A percentile compares a stretch with the other conserved stretches of the same genome.
Evolutionary conservation across 1,140 invertebrate genomes (phyloP).

Genomic region (Calycopis cecrops): DNA sequence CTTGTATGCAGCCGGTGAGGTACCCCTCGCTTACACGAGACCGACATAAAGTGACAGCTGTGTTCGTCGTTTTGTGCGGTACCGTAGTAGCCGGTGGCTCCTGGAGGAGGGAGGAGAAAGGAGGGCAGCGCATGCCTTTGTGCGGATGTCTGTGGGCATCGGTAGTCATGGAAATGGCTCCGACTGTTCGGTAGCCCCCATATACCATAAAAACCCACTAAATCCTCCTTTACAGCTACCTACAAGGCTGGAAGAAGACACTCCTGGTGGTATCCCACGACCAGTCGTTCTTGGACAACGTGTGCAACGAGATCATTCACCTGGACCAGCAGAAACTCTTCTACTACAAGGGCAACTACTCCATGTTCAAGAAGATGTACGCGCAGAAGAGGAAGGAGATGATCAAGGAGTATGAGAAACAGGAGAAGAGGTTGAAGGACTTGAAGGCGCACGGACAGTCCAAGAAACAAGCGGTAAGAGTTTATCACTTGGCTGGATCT

Average conservation of each 20-base stretch:
- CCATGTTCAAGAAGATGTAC: slow-evolving; percentile 99
- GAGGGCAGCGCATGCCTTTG: too few species aligned
- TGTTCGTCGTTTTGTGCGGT: too few species aligned
- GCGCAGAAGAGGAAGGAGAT: slow-evolving; percentile 96
- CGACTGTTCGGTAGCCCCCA: too few species aligned
- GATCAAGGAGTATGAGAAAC: slow-evolving; percentile 98
- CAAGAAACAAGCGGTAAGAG: slow-evolving; percentile 90
- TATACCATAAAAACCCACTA: too few species aligned
- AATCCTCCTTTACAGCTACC: slow-evolving; percentile 78
- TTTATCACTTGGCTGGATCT: background rate
- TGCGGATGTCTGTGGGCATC: too few species aligned
- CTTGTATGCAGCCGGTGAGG: too few species aligned
- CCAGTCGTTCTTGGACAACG: slow-evolving; percentile 99
- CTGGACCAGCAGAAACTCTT: slow-evolving; percentile 95
- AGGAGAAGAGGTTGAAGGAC: slow-evolving; percentile 96
- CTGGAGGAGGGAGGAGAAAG: too few species aligned
- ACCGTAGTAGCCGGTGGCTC: too few species aligned
- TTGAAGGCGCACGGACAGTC: slow-evolving; percentile 96
- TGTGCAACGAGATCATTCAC: slow-evolving; percentile 99
- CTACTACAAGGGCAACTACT: slow-evolving; percentile 99
- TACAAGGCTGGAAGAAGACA: slow-evolving; percentile 99
- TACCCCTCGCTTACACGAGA: too few species aligned
- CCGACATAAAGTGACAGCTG: too few species aligned
- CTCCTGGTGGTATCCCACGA: slow-evolving; percentile 98
- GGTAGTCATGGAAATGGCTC: too few species aligned